These are phyloP conservation scores for Buceros bicornis DNA, from an alignment of 2,797 vertebrate species.

Conservation along the genomic window DNA sequence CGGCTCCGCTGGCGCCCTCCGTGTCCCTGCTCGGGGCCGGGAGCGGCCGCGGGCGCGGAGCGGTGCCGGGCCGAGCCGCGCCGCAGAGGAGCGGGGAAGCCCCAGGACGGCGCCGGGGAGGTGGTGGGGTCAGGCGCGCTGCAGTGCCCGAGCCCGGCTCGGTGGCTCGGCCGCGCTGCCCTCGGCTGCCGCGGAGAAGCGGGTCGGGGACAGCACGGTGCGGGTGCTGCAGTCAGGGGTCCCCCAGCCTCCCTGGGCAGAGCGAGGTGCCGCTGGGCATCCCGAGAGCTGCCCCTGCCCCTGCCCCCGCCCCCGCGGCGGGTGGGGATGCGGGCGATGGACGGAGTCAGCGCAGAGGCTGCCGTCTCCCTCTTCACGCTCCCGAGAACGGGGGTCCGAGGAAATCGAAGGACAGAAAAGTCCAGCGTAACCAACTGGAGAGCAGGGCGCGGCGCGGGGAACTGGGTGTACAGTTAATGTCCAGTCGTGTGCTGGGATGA, in stretches of 20 bases:
- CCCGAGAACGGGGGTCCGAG: rapidly evolving
- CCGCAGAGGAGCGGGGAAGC: too few relatives aligned
- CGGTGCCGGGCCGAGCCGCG: too few relatives aligned
- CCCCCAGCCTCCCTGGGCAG: rapidly evolving
- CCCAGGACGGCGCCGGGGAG: too few relatives aligned
- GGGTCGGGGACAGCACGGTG: not conserved
- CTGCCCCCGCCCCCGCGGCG: too few relatives aligned
- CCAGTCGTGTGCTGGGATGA: not conserved
- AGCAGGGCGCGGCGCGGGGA: rapidly evolving
- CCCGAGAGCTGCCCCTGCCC: rapidly evolving
- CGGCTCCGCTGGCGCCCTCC: too few relatives aligned
- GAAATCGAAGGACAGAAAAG: not conserved
- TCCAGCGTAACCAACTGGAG: rapidly evolving
- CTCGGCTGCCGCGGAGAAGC: not conserved
- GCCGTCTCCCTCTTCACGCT: rapidly evolving
- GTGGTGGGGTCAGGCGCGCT: not conserved
- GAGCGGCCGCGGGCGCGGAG: too few relatives aligned
- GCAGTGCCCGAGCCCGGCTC: not conserved
- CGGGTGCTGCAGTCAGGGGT: not conserved
- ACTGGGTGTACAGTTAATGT: not conserved
- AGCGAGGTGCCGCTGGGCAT: rapidly evolving
- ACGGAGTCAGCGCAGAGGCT: rapidly evolving
- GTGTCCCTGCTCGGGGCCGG: too few relatives aligned
- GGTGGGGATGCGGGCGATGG: too few relatives aligned
- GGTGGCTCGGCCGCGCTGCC: not conserved